Conservation (phyloP, 2,113 vertebrate genomes). For the Colius striatus region DNA sequence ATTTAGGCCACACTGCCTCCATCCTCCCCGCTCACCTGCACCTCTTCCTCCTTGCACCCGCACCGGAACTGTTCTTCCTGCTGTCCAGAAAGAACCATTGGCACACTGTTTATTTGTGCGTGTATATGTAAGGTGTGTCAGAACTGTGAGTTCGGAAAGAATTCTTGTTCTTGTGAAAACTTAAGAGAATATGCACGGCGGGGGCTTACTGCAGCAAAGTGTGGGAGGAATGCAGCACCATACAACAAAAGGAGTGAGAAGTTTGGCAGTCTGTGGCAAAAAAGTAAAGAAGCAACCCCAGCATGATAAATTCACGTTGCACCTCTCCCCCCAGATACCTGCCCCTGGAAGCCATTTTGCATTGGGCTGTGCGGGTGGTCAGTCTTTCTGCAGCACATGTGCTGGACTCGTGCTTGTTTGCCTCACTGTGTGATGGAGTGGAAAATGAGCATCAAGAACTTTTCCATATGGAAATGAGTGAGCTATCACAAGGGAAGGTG, state of each 20-base stretch:
- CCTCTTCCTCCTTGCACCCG: neutral
- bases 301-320: neutral
- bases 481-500: neutral
- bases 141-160: neutral
- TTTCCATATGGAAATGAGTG: neutral
- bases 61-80: neutral
- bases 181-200: neutral
- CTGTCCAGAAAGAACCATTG: neutral
- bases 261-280: neutral
- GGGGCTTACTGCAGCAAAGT: neutral
- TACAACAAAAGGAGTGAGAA: neutral
- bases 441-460: constrained; percentile 42
- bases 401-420: neutral
- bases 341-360: neutral
- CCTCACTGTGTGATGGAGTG: neutral
- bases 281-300: neutral
- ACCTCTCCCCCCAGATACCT: neutral
- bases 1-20: neutral
- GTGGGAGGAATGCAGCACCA: neutral
- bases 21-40: neutral
- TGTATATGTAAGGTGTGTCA: neutral
- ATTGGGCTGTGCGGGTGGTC: neutral
- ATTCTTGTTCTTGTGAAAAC: neutral
- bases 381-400: neutral
- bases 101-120: neutral